Percentiles rank a stretch among this genome's conserved stretches.
Evolutionary conservation across 2,797 vertebrate genomes (phyloP).

Genomic region (Gadopsis marmoratus): DNA sequence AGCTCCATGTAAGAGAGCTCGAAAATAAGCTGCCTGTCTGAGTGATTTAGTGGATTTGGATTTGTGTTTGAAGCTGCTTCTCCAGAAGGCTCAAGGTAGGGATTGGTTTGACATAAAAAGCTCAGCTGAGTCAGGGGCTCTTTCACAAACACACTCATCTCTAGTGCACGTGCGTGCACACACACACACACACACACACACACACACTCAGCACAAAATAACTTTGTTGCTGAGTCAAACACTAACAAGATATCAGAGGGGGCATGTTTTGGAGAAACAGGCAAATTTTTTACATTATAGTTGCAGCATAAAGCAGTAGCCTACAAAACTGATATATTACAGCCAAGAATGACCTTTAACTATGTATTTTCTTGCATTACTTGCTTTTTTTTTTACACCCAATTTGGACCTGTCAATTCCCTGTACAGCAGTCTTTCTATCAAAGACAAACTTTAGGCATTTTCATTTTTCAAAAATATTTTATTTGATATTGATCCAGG

Average conservation of each 20-base stretch:
- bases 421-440: neutral
- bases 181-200: conserved; percentile 26
- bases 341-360: neutral
- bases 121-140: conserved; percentile 66
- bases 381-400: neutral
- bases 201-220: conserved; percentile 20
- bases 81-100: conserved; percentile 56
- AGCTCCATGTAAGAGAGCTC: conserved; percentile 41
- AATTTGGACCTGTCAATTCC: neutral
- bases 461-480: conserved; percentile 88
- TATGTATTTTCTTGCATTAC: neutral
- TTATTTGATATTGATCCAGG: conserved; percentile 87
- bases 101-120: conserved; percentile 70
- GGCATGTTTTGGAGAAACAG: conserved; percentile 6
- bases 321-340: neutral
- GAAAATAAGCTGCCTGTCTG: conserved; percentile 63
- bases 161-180: neutral
- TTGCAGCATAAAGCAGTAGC: neutral
- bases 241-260: conserved; percentile 8
- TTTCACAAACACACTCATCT: conserved; percentile 43
- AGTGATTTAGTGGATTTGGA: conserved; percentile 68
- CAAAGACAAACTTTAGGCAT: conserved; percentile 52
- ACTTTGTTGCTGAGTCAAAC: conserved; percentile 54
- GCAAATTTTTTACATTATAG: conserved; percentile 25
- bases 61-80: conserved; percentile 76